phyloP scores from a whole-genome alignment of 1,140 invertebrate genomes.

The Harlomillsia oculata region DNA sequence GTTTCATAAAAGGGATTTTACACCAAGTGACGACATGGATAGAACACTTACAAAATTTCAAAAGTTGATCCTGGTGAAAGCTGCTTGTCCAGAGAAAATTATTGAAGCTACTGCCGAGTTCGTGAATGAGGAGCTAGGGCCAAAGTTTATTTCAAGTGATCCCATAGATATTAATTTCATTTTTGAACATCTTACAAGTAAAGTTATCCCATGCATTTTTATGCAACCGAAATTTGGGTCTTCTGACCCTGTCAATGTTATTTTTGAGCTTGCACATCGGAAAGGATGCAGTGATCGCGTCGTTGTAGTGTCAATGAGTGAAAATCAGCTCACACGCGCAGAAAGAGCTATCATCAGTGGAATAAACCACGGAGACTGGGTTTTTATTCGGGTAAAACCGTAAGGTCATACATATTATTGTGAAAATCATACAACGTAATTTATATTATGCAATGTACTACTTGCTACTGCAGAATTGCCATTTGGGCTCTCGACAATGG shows the following conservation, averaged over 20 bases:
- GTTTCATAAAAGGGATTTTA: no score
- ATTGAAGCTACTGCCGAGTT: constrained; percentile 69
- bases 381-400: constrained; percentile 60
- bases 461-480: constrained; percentile 14
- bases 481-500: constrained; percentile 80
- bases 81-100: constrained; percentile 70
- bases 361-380: constrained; percentile 62
- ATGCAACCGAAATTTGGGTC: no score
- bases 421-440: not conserved
- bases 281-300: constrained; percentile 64
- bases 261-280: constrained; percentile 68
- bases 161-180: constrained; percentile 53
- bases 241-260: constrained; percentile 74
- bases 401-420: not conserved
- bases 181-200: constrained; percentile 61
- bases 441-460: not conserved
- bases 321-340: constrained; percentile 77
- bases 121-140: constrained; percentile 62
- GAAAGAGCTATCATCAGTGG: constrained; percentile 68
- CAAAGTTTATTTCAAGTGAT: constrained; percentile 66
- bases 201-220: constrained; percentile 69
- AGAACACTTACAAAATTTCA: constrained; percentile 57
- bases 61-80: constrained; percentile 67
- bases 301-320: constrained; percentile 75
- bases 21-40: constrained; percentile 50